Percentiles rank a stretch among this genome's conserved stretches.
phyloP scores from a whole-genome alignment of 2,797 vertebrate genomes.

The Danio kyathit region DNA sequence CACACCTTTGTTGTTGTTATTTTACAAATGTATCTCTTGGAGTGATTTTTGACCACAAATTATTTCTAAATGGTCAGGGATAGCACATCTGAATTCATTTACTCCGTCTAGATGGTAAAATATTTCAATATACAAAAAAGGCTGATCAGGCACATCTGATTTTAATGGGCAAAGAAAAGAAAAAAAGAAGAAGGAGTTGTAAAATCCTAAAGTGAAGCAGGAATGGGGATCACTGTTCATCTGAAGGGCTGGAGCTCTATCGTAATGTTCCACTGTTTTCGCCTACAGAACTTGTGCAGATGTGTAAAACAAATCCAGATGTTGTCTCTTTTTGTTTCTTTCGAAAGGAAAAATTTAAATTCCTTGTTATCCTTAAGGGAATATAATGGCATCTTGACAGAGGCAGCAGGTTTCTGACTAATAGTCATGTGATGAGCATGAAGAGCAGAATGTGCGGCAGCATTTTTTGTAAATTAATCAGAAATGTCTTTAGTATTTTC shows the following conservation, averaged over 20 bases:
- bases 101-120: conserved; percentile 13
- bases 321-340: conserved; percentile 23
- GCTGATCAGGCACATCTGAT: conserved; percentile 3
- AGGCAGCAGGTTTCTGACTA: neutral
- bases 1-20: too few relatives aligned
- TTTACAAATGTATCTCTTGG: too few relatives aligned
- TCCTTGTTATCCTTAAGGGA: neutral
- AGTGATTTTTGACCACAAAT: neutral
- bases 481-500: neutral
- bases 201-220: neutral
- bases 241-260: neutral
- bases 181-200: neutral
- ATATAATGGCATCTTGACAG: neutral
- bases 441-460: neutral
- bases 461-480: neutral
- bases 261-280: conserved; percentile 1
- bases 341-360: conserved; percentile 15
- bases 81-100: conserved; percentile 14
- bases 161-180: conserved; percentile 1
- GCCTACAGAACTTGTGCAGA: conserved; percentile 5
- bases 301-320: conserved; percentile 47
- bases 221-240: neutral
- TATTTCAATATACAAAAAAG: neutral
- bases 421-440: conserved; percentile 10
- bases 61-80: neutral